phyloP scores from a whole-genome alignment of 2,888 invertebrate genomes.

The Eurois occulta region DNA sequence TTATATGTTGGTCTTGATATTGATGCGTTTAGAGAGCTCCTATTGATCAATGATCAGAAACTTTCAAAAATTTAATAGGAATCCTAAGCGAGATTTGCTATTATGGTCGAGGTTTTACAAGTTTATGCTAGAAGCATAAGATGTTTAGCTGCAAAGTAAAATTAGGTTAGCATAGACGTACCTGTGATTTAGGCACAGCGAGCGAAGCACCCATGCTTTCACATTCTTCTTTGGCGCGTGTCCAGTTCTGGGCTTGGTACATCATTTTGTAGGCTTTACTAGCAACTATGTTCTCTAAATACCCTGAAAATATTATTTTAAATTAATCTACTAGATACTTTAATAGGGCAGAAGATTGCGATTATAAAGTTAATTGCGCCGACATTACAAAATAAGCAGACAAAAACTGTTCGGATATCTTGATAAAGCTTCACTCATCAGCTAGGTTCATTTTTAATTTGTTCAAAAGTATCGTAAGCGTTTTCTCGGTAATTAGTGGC shows the following conservation, averaged over 20 bases:
- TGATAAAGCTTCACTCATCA: background rate
- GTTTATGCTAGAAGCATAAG: background rate
- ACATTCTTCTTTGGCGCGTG: slow-evolving; percentile 73
- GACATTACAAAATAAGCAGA: background rate
- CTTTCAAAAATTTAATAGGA: too few relatives aligned
- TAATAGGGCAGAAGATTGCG: background rate
- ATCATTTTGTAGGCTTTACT: slow-evolving; percentile 76
- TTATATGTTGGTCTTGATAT: background rate
- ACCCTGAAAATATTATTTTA: slow-evolving; percentile 69
- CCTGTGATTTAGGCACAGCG: slow-evolving; percentile 82
- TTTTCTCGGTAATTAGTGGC: slow-evolving; percentile 12
- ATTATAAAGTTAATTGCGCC: background rate
- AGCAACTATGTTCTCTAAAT: slow-evolving; percentile 67
- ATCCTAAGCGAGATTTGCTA: background rate
- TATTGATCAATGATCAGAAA: too few relatives aligned
- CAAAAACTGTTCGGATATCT: background rate
- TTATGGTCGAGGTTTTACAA: background rate
- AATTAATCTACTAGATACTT: background rate
- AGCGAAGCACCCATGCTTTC: slow-evolving; percentile 72
- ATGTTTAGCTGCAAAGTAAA: too few relatives aligned
- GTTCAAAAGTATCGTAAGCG: background rate
- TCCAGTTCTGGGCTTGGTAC: slow-evolving; percentile 78
- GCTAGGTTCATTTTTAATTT: background rate
- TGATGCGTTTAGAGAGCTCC: background rate
- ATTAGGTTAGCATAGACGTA: slow-evolving; percentile 46